Conservation (phyloP, 2,888 invertebrate genomes). For the Sesamia inferens region DNA sequence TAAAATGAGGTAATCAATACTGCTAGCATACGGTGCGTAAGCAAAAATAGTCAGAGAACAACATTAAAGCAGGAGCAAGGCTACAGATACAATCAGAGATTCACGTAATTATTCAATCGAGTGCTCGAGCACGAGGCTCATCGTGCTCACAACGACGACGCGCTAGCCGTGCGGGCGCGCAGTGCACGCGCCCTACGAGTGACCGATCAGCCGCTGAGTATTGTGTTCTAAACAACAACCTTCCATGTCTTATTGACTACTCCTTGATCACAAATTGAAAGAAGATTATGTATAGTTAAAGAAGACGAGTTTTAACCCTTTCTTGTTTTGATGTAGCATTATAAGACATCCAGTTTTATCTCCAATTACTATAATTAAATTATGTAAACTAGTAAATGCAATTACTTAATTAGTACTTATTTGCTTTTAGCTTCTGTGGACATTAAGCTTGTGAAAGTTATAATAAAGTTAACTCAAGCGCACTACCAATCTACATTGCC, state of each 20-base stretch:
- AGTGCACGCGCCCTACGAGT: slow-evolving; percentile 79
- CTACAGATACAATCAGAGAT: slow-evolving; percentile 77
- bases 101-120: slow-evolving; percentile 86
- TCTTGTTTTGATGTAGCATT: background rate
- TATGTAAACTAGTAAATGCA: slow-evolving; percentile 3
- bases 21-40: slow-evolving; percentile 22
- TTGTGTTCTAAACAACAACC: slow-evolving; percentile 49
- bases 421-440: background rate
- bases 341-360: background rate
- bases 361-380: background rate
- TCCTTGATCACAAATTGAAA: slow-evolving; percentile 37
- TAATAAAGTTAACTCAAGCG: slow-evolving; percentile 1
- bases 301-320: slow-evolving; percentile 7
- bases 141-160: slow-evolving; percentile 63
- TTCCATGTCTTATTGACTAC: slow-evolving; percentile 42
- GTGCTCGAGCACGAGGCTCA: slow-evolving; percentile 79
- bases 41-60: slow-evolving; percentile 51
- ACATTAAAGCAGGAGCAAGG: slow-evolving; percentile 76
- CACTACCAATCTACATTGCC: slow-evolving; percentile 21
- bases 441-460: background rate
- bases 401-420: background rate
- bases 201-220: slow-evolving; percentile 67
- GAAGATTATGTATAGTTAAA: slow-evolving; percentile 13
- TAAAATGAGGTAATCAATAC: slow-evolving; percentile 28
- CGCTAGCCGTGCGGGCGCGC: slow-evolving; percentile 45